phyloP scores from a whole-genome alignment of 1,140 invertebrate species.

The Dinoponera quadriceps region DNA sequence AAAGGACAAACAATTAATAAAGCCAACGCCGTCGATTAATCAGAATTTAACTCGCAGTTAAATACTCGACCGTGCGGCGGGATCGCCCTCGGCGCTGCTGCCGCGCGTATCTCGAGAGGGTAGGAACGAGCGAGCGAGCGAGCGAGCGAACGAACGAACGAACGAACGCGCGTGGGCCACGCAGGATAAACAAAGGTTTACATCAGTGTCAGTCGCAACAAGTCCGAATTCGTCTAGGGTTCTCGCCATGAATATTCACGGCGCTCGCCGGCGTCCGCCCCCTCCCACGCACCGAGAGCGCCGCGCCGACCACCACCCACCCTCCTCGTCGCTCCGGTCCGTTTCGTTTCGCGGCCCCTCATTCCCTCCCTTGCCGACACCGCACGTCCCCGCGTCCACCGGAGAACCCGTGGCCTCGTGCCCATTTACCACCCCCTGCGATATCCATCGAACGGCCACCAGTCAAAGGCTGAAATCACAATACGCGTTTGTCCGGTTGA shows the following conservation, averaged over 20 bases:
- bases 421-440: conserved; percentile 65
- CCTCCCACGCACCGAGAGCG: conserved; percentile 59
- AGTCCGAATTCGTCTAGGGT: conserved; percentile 83
- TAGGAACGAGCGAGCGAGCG: conserved; percentile 18
- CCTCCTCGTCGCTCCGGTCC: conserved; percentile 49
- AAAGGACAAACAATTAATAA: conserved; percentile 86
- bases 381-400: conserved; percentile 44
- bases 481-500: conserved; percentile 85
- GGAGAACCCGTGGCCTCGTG: conserved; percentile 43
- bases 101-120: conserved; percentile 25
- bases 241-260: conserved; percentile 84
- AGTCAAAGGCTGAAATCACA: conserved; percentile 85
- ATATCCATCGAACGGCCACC: conserved; percentile 80
- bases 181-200: conserved; percentile 84
- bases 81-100: conserved; percentile 31
- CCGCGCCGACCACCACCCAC: conserved; percentile 60
- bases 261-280: conserved; percentile 59
- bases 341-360: conserved; percentile 44
- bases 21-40: conserved; percentile 78
- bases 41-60: conserved; percentile 83
- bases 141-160: conserved; percentile 45
- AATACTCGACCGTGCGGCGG: conserved; percentile 71
- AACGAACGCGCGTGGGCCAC: conserved; percentile 57
- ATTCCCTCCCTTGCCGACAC: conserved; percentile 61
- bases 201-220: conserved; percentile 86